A percentile compares a stretch with the other conserved stretches of the same genome.
Evolutionary conservation across 1,140 invertebrate species (phyloP).

Genomic region (Wasmannia auropunctata): DNA sequence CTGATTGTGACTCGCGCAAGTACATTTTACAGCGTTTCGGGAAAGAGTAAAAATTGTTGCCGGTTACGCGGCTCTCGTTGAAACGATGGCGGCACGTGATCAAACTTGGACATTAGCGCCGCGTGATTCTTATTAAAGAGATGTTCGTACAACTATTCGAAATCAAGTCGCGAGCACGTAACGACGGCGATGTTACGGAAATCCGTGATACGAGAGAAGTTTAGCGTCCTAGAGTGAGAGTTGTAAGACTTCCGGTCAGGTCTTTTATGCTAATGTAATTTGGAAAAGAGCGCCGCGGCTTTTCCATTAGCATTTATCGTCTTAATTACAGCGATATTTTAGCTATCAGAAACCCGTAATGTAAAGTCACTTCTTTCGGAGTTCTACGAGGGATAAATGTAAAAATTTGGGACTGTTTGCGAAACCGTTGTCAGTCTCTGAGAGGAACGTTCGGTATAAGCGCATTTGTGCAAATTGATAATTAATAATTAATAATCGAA

Average conservation of each 20-base stretch:
- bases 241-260: neutral
- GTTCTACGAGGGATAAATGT: neutral
- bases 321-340: slow-evolving; percentile 32
- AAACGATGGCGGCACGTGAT: neutral
- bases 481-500: too few relatives aligned
- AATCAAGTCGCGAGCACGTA: neutral
- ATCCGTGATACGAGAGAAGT: neutral
- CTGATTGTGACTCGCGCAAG: neutral
- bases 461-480: too few relatives aligned
- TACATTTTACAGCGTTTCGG: neutral
- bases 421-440: too few relatives aligned
- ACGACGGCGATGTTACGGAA: neutral
- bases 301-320: slow-evolving; percentile 47
- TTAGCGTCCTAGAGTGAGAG: slow-evolving; percentile 1
- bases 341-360: slow-evolving; percentile 24
- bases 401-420: too few relatives aligned
- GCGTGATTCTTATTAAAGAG: neutral
- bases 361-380: neutral
- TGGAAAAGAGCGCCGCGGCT: neutral
- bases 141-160: neutral
- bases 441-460: too few relatives aligned
- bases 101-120: neutral
- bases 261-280: slow-evolving; percentile 49
- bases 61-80: neutral
- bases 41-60: neutral